Percentiles rank a stretch among this genome's conserved stretches.
Evolutionary conservation across 2,888 invertebrate species (phyloP).

Genomic region (Acleris emargana): DNA sequence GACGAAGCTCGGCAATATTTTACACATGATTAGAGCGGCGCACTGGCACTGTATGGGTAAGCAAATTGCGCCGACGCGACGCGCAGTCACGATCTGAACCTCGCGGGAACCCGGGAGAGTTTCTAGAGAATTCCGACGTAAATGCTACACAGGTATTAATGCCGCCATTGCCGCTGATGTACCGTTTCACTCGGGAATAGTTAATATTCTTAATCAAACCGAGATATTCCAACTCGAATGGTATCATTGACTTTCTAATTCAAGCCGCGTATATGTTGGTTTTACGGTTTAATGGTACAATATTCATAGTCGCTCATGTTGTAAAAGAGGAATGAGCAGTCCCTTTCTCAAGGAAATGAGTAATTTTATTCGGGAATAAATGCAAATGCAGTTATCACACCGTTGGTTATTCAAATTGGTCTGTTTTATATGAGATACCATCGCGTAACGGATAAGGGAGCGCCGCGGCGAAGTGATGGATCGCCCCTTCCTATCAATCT

Average conservation of each 20-base stretch:
- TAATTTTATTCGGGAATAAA: conserved; percentile 59
- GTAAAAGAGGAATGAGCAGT: not conserved
- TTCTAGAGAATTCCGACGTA: conserved; percentile 80
- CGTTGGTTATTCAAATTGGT: conserved; percentile 73
- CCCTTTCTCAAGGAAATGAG: conserved; percentile 57
- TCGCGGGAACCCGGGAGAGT: conserved; percentile 78
- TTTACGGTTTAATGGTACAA: conserved; percentile 12
- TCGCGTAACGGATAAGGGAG: conserved; percentile 76
- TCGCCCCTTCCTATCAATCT: too few relatives aligned
- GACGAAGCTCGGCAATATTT: conserved; percentile 78
- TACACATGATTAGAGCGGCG: conserved; percentile 81
- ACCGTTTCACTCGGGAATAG: conserved; percentile 46
- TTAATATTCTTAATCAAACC: conserved; percentile 25
- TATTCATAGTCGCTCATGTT: not conserved
- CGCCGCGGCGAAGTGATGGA: not conserved
- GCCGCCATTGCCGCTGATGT: conserved; percentile 64
- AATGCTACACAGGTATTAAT: conserved; percentile 79
- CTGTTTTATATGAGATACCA: conserved; percentile 66
- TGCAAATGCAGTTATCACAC: conserved; percentile 58
- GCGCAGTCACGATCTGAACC: conserved; percentile 82
- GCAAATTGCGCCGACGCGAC: conserved; percentile 81
- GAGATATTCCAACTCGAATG: conserved; percentile 36
- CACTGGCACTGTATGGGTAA: conserved; percentile 79
- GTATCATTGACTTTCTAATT: conserved; percentile 45
- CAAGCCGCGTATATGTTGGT: conserved; percentile 1